Evolutionary conservation across 2,797 vertebrate species (phyloP), one percentile per base, ranked within the genome.

Genomic region (Emydoidea blandingii): DNA sequence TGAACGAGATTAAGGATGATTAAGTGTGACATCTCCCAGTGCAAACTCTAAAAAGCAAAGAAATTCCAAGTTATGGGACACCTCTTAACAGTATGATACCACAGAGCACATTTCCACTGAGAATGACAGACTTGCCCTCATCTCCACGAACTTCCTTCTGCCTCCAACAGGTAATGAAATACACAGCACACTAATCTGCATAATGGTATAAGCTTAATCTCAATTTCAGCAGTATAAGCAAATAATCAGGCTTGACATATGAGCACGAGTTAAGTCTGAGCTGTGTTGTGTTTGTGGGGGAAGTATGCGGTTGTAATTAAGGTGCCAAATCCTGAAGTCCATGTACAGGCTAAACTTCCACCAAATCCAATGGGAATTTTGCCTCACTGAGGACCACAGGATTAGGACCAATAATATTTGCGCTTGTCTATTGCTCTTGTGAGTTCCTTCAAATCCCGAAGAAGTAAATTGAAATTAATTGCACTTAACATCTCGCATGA

Each of bases 1-100:
- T 94, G 96, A 95, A 89, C 94, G 87, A 41, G 72, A 94, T 95
- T 96, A 91, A 72, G 95, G 92, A 25, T 81, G 86, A 97, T 97
- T 89, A 81, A 95, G 84, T 89, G 31, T 95, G 96, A 93, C 95
- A 92, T 78, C 5, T 3, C 25, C 90, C 62, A 79, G 79, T 56
- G 72, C 41, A 89, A 49, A 91, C 0, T 0, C 25, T 93, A 83
- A 83, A 85, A 89, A 83, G 89, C 96, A 96, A 96, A 86, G 56
- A 90, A 85, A 85, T 89, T 94, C 79, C 74, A 95, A 93, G 57
- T 47, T 81, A n/a, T 85, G 91, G 10, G 62, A 91, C 59, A 86
- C 79, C 57, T 95, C 85, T 86, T 78, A 72, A 81, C 41, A 47
- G 37, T 72, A 47, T n/a, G 29, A 79, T 83, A 12, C 10, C 95